phyloP scores from a whole-genome alignment of 2,113 vertebrate genomes.

The Corythaeola cristata region DNA sequence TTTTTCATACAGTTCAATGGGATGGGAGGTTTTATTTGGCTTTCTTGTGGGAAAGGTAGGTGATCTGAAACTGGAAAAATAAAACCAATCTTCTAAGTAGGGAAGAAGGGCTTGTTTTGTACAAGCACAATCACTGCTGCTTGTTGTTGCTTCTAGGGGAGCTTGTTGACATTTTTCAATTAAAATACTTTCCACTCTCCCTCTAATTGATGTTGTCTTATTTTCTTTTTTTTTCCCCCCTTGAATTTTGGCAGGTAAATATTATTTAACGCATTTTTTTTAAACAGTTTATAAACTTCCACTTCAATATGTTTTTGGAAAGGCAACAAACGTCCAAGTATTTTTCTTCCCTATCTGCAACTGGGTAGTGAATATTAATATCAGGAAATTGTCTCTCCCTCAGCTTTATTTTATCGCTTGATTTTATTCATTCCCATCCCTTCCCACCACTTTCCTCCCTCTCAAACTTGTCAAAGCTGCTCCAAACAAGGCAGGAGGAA shows the following conservation, averaged over 20 bases:
- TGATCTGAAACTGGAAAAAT: neutral
- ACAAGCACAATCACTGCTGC: neutral
- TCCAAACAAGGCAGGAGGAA: neutral
- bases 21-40: neutral
- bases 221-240: neutral
- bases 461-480: neutral
- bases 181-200: conserved; percentile 4
- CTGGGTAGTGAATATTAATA: neutral
- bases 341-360: neutral
- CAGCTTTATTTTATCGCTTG: neutral
- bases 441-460: neutral
- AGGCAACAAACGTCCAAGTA: neutral
- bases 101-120: neutral
- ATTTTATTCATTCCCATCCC: neutral
- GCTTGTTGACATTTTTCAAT: conserved; percentile 38
- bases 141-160: conserved; percentile 15
- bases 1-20: neutral
- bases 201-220: neutral
- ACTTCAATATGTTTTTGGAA: neutral
- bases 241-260: neutral
- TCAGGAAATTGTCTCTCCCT: neutral
- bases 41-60: neutral
- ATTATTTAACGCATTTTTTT: neutral
- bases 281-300: neutral
- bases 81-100: neutral